Evolutionary conservation across 2,113 vertebrate species (phyloP).

Genomic region (Pungitius pungitius): DNA sequence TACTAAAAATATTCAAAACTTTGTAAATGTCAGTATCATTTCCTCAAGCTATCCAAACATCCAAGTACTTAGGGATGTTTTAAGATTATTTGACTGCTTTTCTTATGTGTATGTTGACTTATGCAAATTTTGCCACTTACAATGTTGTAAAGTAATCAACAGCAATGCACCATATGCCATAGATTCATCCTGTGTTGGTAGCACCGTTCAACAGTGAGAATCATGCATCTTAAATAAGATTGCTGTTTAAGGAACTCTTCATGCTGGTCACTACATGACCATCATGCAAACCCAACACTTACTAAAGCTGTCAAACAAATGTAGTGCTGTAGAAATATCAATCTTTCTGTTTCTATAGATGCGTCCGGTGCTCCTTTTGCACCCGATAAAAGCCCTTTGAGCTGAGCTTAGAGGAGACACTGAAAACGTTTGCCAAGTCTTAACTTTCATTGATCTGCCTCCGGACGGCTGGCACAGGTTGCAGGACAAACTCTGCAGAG

Average conservation of each 20-base stretch:
- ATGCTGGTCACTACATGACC: too few species aligned
- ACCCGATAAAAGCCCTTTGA: slow-evolving; percentile 60
- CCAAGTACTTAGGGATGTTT: not conserved
- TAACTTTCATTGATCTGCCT: slow-evolving; percentile 67
- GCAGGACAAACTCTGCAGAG: slow-evolving; percentile 62
- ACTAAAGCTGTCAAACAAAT: not conserved
- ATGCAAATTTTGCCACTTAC: not conserved
- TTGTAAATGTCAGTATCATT: too few species aligned
- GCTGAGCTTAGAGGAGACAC: slow-evolving; percentile 63
- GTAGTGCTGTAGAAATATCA: not conserved
- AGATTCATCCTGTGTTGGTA: not conserved
- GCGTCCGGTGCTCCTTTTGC: slow-evolving; percentile 35
- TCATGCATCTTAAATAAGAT: not conserved
- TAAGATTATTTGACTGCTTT: not conserved
- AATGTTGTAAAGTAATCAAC: not conserved
- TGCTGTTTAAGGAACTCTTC: not conserved
- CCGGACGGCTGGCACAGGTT: slow-evolving; percentile 71
- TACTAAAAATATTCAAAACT: not conserved
- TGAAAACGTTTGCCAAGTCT: slow-evolving; percentile 60
- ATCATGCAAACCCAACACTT: too few species aligned
- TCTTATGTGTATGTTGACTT: not conserved
- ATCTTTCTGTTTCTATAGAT: not conserved
- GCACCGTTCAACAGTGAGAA: not conserved
- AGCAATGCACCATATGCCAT: not conserved
- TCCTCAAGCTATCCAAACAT: too few species aligned